phyloP scores from a whole-genome alignment of 2,797 vertebrate species.

The Eulemur albifrons region DNA sequence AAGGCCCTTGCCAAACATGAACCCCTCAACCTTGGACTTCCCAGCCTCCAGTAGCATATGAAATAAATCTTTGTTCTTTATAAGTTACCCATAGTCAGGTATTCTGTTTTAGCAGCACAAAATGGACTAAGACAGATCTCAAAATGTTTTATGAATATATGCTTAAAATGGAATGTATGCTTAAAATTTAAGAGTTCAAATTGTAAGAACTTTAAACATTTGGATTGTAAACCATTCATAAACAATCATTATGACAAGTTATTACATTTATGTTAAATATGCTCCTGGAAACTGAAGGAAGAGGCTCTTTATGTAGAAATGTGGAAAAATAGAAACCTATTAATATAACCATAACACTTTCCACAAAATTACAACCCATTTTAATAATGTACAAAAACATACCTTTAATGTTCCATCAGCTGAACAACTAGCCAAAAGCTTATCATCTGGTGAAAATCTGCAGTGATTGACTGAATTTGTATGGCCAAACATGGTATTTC shows the following conservation, averaged over 20 bases:
- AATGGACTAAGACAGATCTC: not conserved
- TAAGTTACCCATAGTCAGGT: not conserved
- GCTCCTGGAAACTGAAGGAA: conserved; percentile 1
- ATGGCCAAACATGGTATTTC: conserved; percentile 97
- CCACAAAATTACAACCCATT: conserved; percentile 9
- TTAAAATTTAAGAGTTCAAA: conserved; percentile 49
- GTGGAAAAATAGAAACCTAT: conserved; percentile 20
- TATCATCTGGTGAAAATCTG: conserved; percentile 94
- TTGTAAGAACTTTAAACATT: conserved; percentile 28
- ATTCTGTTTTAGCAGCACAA: not conserved
- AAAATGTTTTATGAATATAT: not conserved
- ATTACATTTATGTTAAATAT: not conserved
- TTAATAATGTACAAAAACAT: conserved; percentile 45
- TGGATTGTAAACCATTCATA: conserved; percentile 1
- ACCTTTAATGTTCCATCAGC: conserved; percentile 96
- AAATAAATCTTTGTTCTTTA: not conserved
- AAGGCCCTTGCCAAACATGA: no score
- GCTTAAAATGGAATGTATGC: not conserved
- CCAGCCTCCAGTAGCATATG: not conserved
- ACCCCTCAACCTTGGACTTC: no score
- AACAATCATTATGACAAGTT: conserved; percentile 25
- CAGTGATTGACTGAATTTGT: conserved; percentile 92
- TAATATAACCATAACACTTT: not conserved
- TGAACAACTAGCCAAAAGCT: conserved; percentile 92
- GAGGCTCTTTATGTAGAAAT: not conserved